Conservation (phyloP, 2,888 invertebrate species). For the Chironomus tentans region DNA sequence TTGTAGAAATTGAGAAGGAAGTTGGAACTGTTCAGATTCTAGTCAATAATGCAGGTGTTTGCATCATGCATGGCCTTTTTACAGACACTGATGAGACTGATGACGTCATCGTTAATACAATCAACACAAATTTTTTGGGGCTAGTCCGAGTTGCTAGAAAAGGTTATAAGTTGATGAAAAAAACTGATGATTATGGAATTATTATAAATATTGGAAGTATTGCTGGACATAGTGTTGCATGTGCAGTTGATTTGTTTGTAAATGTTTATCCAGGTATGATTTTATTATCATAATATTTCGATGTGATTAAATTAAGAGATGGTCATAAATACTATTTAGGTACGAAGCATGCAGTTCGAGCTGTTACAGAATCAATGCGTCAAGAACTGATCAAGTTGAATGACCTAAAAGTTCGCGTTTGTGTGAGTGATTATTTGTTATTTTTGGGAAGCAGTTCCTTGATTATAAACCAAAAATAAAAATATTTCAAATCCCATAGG, state of each 20-base stretch:
- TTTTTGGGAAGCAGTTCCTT: too few species aligned
- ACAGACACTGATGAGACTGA: neutral
- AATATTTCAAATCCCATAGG: neutral
- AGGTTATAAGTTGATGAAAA: slow-evolving; percentile 44
- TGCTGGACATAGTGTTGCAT: neutral
- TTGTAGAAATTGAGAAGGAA: slow-evolving; percentile 43
- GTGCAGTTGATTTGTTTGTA: neutral
- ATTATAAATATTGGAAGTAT: slow-evolving; percentile 40
- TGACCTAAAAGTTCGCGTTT: neutral
- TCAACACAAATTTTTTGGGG: slow-evolving; percentile 44
- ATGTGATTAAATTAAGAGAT: too few species aligned
- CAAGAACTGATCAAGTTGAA: neutral
- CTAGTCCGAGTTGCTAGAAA: slow-evolving; percentile 42
- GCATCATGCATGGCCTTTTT: slow-evolving; percentile 26
- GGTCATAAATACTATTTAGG: neutral
- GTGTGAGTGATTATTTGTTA: slow-evolving; percentile 1
- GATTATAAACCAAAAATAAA: too few species aligned
- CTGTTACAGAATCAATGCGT: slow-evolving; percentile 1
- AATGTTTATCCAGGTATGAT: slow-evolving; percentile 2
- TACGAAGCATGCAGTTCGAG: neutral
- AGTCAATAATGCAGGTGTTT: slow-evolving; percentile 49
- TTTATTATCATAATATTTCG: too few species aligned
- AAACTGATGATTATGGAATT: slow-evolving; percentile 39
- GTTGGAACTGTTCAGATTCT: slow-evolving; percentile 48
- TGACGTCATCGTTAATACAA: slow-evolving; percentile 34